Base-by-base conservation (phyloP, 2,797 vertebrate species). In the Cyclura pinguis region DNA sequence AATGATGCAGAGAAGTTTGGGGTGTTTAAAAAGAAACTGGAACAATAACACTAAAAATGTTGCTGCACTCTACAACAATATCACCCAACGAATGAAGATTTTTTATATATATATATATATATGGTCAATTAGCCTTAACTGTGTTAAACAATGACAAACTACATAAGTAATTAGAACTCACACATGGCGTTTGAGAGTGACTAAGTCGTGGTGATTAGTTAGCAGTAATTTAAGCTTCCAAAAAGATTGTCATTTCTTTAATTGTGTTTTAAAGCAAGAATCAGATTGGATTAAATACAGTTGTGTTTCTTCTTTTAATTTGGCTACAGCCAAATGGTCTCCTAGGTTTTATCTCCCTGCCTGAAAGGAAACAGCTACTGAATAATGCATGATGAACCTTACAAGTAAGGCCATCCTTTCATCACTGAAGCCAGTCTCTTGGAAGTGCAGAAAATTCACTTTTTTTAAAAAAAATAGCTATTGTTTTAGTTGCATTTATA, bases 101-200 rank as follows among this genome's bases (percentile, higher is more conserved):
- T n/a, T n/a, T n/a, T n/a, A n/a, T n/a, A n/a, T n/a, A n/a, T n/a
- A n/a, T n/a, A n/a, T n/a, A n/a, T n/a, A n/a, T n/a, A n/a, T n/a
- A n/a, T n/a, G n/a, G 94, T 94, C 96, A 96, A 97, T 97, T 97
- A 97, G 93, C 96, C 96, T 96, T 96, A 93, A 97, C 95, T 95
- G 92, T 94, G 76, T 95, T 95, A 92, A 97, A 97, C 93, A 96
- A 93, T 96, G 96, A 96, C 89, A 96, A 95, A 96, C 86, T 96
- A 92, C 84, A 94, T 85, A 93, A 93, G 85, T 97, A 96, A 97
- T 97, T 96, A 96, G 94, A 95, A 96, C 91, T 94, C 94, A 91
- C 85, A 80, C 76, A 86, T 38, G 92, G 81, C 89, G 87, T 95
- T 95, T 95, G 84, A 59, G 82, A 95, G 32, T 88, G 72, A 91